phyloP scores from a whole-genome alignment of 2,113 vertebrate genomes.

The Gymnocephalus cernua region DNA sequence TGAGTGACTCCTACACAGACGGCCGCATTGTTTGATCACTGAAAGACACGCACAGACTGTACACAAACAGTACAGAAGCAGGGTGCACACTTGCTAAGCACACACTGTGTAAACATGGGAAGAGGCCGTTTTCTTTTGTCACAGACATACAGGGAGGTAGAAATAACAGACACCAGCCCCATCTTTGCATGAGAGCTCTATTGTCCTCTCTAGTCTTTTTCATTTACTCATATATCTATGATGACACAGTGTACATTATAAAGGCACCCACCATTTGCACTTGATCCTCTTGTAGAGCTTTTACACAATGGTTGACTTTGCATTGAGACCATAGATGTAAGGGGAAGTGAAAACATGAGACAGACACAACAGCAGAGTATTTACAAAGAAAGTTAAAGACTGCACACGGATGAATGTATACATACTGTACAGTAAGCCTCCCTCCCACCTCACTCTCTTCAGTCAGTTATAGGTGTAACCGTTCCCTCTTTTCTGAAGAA shows the following conservation, averaged over 20 bases:
- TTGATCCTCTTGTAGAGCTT: conserved; percentile 30
- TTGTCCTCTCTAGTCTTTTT: conserved; percentile 51
- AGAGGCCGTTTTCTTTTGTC: conserved; percentile 71
- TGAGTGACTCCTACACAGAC: conserved; percentile 45
- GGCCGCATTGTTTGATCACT: conserved; percentile 65
- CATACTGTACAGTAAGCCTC: conserved; percentile 24
- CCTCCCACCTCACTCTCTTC: conserved; percentile 23
- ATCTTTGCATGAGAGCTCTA: conserved; percentile 43
- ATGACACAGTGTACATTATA: conserved; percentile 34
- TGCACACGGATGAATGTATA: conserved; percentile 40
- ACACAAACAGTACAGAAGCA: conserved; percentile 61
- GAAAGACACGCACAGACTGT: conserved; percentile 51
- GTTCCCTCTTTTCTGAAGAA: conserved; percentile 17
- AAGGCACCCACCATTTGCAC: conserved; percentile 39
- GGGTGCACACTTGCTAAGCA: conserved; percentile 44
- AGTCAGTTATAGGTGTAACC: conserved; percentile 47
- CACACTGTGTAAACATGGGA: conserved; percentile 64
- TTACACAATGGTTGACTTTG: conserved; percentile 30
- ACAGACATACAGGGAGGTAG: conserved; percentile 57
- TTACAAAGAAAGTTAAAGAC: conserved; percentile 47
- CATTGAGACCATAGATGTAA: conserved; percentile 31
- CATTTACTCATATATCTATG: conserved; percentile 40
- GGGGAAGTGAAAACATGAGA: conserved; percentile 51
- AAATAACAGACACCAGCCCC: conserved; percentile 55
- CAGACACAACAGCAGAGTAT: conserved; percentile 13